Evolutionary conservation across 2,113 vertebrate species (phyloP).

Genomic region (Perca flavescens): DNA sequence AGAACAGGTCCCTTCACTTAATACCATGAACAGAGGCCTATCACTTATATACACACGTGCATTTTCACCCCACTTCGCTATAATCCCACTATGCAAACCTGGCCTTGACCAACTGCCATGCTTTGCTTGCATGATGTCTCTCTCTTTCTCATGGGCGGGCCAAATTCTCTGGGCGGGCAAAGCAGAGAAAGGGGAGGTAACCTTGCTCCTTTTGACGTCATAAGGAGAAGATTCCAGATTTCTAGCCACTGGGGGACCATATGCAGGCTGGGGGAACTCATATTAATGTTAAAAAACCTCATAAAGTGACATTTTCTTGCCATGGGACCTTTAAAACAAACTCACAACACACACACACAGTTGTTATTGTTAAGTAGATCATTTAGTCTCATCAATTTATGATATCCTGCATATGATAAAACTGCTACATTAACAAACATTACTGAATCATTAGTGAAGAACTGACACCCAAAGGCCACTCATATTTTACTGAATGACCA

Average conservation of each 20-base stretch:
- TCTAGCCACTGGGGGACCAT: no score
- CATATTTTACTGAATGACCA: slow-evolving; percentile 29
- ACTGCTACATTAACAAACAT: slow-evolving; percentile 9
- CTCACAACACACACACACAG: background rate
- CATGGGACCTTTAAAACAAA: background rate
- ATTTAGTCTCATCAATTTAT: background rate
- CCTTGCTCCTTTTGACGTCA: no score
- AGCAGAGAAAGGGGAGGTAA: no score
- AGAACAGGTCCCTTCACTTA: slow-evolving; percentile 39
- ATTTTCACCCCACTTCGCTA: background rate
- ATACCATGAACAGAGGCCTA: slow-evolving; percentile 44
- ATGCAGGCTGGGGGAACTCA: no score
- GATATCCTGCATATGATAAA: slow-evolving; percentile 12
- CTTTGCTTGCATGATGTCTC: no score
- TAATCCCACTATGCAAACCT: background rate
- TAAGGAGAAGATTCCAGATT: no score
- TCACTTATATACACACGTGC: slow-evolving; percentile 23
- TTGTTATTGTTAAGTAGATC: background rate
- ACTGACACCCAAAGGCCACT: slow-evolving; percentile 16
- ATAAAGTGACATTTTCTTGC: no score
- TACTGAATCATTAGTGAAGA: slow-evolving; percentile 20
- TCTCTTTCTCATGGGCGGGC: no score
- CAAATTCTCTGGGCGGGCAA: no score
- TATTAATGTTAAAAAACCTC: no score
- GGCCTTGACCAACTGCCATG: no score